Evolutionary conservation across 1,140 invertebrate genomes (phyloP), one percentile per base, ranked within the genome.

Genomic region (Drosophila asahinai): DNA sequence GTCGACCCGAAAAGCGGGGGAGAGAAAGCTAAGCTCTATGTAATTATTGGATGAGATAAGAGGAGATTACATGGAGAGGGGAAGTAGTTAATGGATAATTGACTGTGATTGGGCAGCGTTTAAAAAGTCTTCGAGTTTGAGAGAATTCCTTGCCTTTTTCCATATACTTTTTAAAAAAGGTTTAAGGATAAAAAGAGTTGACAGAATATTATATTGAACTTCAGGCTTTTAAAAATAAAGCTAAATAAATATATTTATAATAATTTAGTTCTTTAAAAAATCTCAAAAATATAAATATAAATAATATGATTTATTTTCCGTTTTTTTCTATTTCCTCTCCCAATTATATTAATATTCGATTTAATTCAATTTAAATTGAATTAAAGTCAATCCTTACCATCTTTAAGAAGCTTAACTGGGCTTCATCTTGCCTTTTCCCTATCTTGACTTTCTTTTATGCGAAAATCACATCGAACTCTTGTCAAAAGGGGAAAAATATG

Each of bases 391-490:
- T 7, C 33, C 52, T 55, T 7, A 15, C 33, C 19, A 25, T 5
- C 14, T 25, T 42, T 7, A 25, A 2, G 15, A 25, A 58, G 8
- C 33, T 15, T 9, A n/a, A n/a, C 52, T 55, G 8, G 5, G 4
- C 17, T 38, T 17, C 1, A 11, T 38, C 8, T 62, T n/a, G 17
- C 9, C 30, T 55, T 55, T 12, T 30, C 9, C 43, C 59, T 33
- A 22, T 33, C 12, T 1, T 8, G n/a, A 52, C 61, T 58, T 65
- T 19, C 5, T 60, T 38, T 40, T 36, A 60, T 42, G 17, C 14
- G 17, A 52, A 49, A 61, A 77, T 66, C 25, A 48, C 63, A 77
- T 81, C 51, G 51, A 86, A 68, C 49, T 72, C 43, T 47, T 36
- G 6, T 15, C 51, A 45, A 25, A 30, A 15, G 36, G 17, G 12